These are phyloP conservation scores for Pachymerium ferrugineum DNA, from an alignment of 2,888 invertebrate genomes.

Conservation along the genomic window DNA sequence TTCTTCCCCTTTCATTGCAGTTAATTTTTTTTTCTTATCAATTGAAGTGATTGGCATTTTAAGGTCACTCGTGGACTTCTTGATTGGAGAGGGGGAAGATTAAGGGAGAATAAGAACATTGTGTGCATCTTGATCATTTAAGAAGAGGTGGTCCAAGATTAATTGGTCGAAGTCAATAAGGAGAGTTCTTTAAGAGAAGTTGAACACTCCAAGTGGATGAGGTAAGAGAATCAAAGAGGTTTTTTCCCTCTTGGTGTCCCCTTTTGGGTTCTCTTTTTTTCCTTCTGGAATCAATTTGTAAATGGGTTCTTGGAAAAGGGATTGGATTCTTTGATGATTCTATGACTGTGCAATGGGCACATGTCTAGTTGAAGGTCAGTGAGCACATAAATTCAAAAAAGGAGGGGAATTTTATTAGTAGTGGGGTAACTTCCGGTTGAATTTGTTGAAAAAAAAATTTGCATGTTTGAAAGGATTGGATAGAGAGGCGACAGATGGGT, in stretches of 20 bases:
- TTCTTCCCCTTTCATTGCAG: not conserved
- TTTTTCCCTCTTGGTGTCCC: not conserved
- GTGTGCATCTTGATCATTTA: conserved; percentile 3
- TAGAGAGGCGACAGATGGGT: too few relatives aligned
- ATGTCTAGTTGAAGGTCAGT: conserved; percentile 10
- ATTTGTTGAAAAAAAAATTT: not conserved
- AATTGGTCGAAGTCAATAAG: not conserved
- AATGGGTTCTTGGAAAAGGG: not conserved
- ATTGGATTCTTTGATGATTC: not conserved
- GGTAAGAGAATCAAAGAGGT: not conserved
- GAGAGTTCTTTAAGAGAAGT: not conserved
- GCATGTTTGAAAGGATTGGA: too few relatives aligned
- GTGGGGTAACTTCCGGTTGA: not conserved
- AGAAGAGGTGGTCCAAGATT: not conserved
- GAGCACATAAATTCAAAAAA: not conserved
- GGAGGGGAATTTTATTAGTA: not conserved
- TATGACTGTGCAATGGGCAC: conserved; percentile 8
- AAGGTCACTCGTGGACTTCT: not conserved
- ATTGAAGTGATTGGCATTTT: not conserved
- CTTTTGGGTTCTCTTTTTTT: not conserved
- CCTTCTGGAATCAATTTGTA: not conserved
- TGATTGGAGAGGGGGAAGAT: not conserved
- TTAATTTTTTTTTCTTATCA: not conserved
- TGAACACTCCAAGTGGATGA: conserved; percentile 18
- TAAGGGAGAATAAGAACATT: not conserved